Conservation (phyloP, 1,140 invertebrate species). For the Helicoverpa armigera region DNA sequence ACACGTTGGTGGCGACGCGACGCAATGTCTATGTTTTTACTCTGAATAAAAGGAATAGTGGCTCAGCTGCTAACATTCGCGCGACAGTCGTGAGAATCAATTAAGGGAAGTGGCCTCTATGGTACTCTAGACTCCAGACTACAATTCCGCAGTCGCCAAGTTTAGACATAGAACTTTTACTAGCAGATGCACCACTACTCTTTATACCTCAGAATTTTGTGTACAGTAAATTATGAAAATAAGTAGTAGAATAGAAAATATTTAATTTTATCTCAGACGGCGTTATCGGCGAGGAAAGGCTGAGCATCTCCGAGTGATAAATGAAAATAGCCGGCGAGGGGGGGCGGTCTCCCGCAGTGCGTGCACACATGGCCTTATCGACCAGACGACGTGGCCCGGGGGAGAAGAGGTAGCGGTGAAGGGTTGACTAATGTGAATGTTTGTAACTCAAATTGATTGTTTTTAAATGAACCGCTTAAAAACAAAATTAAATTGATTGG, state of each 20-base stretch:
- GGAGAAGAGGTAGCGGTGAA: slow-evolving; percentile 15
- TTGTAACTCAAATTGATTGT: no score
- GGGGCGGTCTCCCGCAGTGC: slow-evolving; percentile 79
- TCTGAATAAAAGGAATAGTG: slow-evolving; percentile 25
- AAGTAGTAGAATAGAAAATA: slow-evolving; percentile 3
- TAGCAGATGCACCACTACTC: neutral
- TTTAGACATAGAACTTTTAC: slow-evolving; percentile 26
- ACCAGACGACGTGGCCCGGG: slow-evolving; percentile 61
- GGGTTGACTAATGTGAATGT: neutral
- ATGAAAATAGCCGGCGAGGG: slow-evolving; percentile 84
- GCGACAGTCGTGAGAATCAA: slow-evolving; percentile 41
- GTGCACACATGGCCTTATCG: slow-evolving; percentile 83
- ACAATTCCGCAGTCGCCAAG: slow-evolving; percentile 27
- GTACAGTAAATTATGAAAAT: neutral
- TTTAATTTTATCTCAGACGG: slow-evolving; percentile 48
- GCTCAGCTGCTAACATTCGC: slow-evolving; percentile 37
- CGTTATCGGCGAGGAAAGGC: slow-evolving; percentile 56
- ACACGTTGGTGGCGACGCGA: slow-evolving; percentile 4
- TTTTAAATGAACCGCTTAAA: no score
- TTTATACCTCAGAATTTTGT: neutral
- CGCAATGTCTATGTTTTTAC: slow-evolving; percentile 39
- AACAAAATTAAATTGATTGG: no score
- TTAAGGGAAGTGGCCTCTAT: slow-evolving; percentile 40
- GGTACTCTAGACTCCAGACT: slow-evolving; percentile 30
- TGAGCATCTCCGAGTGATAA: slow-evolving; percentile 76